Evolutionary conservation across 2,888 invertebrate genomes (phyloP).

Genomic region (Dimorphilus gyrociliatus): DNA sequence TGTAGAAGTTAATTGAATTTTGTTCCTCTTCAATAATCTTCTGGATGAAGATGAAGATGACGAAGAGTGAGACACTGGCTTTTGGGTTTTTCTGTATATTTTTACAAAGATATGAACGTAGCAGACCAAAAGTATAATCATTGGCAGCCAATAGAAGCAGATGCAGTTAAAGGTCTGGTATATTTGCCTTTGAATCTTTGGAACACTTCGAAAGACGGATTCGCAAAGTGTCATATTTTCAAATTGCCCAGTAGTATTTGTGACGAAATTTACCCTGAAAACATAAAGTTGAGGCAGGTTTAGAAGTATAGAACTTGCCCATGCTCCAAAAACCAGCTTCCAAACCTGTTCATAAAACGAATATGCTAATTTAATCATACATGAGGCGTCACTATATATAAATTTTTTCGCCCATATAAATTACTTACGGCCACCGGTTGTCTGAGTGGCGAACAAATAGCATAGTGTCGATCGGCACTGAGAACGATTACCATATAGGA

Average conservation of each 20-base stretch:
- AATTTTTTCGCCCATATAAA: not conserved
- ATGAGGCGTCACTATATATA: too few species aligned
- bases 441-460: constrained; percentile 31
- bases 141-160: constrained; percentile 26
- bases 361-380: too few species aligned
- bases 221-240: constrained; percentile 21
- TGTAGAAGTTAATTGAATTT: constrained; percentile 27
- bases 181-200: constrained; percentile 19
- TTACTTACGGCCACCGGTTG: constrained; percentile 23
- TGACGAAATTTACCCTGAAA: constrained; percentile 15
- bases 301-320: constrained; percentile 19
- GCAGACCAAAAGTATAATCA: constrained; percentile 23
- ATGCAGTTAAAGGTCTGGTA: constrained; percentile 23
- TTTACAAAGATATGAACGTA: constrained; percentile 32
- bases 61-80: too few species aligned
- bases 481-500: constrained; percentile 34
- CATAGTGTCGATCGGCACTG: constrained; percentile 34
- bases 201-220: constrained; percentile 22
- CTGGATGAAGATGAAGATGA: too few species aligned
- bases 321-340: constrained; percentile 21
- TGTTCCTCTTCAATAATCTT: constrained; percentile 5
- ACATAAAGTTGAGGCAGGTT: constrained; percentile 24
- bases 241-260: constrained; percentile 7
- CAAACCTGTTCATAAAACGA: constrained; percentile 17
- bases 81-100: constrained; percentile 25